Percentiles rank a stretch among this genome's conserved stretches.
phyloP scores from a whole-genome alignment of 2,113 vertebrate species.

The Theristicus caerulescens region DNA sequence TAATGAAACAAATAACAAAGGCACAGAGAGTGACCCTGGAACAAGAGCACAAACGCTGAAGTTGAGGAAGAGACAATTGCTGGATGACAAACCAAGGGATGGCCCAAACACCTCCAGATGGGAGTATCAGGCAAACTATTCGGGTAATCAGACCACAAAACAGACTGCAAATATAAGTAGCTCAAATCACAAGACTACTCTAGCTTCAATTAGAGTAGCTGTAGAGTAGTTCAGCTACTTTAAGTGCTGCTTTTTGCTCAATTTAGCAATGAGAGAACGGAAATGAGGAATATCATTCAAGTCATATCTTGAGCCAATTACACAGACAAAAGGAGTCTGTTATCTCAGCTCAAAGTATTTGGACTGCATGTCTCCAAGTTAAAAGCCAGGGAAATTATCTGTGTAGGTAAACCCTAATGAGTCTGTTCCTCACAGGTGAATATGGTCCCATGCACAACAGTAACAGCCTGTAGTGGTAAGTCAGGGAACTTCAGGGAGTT shows the following conservation, averaged over 20 bases:
- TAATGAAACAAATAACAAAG: not conserved
- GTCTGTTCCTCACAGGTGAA: not conserved
- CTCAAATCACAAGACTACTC: not conserved
- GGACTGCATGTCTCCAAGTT: not conserved
- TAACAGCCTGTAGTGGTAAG: not conserved
- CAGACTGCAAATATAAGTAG: not conserved
- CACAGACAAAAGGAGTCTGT: not conserved
- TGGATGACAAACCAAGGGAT: not conserved
- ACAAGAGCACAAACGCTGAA: not conserved
- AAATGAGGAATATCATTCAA: not conserved
- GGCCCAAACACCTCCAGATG: not conserved
- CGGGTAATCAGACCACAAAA: not conserved
- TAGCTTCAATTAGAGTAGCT: not conserved
- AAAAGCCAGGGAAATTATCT: not conserved
- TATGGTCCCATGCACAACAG: not conserved
- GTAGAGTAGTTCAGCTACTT: not conserved
- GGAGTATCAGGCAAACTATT: not conserved
- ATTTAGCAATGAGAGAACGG: not conserved
- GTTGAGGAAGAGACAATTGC: not conserved
- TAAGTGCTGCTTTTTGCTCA: not conserved
- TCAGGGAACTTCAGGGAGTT: not conserved
- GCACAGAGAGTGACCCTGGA: not conserved
- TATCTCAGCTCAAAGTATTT: not conserved
- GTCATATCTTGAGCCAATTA: not conserved
- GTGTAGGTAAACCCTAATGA: not conserved